Evolutionary conservation across 1,140 invertebrate species (phyloP), one percentile per base, ranked within the genome.

Genomic region (Teleogryllus occipitalis): DNA sequence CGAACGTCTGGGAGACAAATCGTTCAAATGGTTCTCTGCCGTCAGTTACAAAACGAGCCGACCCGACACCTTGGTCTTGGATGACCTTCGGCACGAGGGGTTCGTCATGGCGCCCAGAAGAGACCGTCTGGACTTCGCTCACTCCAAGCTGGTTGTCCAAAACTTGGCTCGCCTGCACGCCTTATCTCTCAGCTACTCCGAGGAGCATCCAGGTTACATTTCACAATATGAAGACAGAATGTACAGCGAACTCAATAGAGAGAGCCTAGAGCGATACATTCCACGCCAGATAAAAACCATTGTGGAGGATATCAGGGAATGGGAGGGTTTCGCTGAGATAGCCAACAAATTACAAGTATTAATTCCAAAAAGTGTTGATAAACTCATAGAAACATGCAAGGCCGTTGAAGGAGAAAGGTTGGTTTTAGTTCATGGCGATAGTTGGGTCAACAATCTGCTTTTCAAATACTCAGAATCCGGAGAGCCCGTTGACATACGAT

Each of bases 61-160:
- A 14, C 22, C 49, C 1, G 47, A 80, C 49, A 76, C 76, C 54
- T 88, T 93, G 0, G 89, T 92, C 8, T 88, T 93, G 85, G 46
- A 47, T 5, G 76, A 27, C n/a, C 18, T 47, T 7, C 18, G n/a
- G 46, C 47, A 46, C 48, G 21, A 47, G 21, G 48, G 12, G 18
- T n/a, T 77, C 76, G 14, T 77, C 48, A n/a, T 47, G 48, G n/a
- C 14, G 39, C 8, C 8, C 5, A 47, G 76, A 18, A 39, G 6
- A 47, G 5, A 77, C n/a, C 46, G 76, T 77, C 18, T 18, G 39
- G 7, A 72, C 48, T 18, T 78, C 21, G 10, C 14, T 15, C 47
- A 72, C 48, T n/a, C 21, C 7, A 39, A 73, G 78, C 22, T 27
- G 8, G 78, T 46, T 0, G 49, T 78, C 21, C 18, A 46, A 21